Evolutionary conservation across 2,888 invertebrate species (phyloP).

Genomic region (Allacma fusca): DNA sequence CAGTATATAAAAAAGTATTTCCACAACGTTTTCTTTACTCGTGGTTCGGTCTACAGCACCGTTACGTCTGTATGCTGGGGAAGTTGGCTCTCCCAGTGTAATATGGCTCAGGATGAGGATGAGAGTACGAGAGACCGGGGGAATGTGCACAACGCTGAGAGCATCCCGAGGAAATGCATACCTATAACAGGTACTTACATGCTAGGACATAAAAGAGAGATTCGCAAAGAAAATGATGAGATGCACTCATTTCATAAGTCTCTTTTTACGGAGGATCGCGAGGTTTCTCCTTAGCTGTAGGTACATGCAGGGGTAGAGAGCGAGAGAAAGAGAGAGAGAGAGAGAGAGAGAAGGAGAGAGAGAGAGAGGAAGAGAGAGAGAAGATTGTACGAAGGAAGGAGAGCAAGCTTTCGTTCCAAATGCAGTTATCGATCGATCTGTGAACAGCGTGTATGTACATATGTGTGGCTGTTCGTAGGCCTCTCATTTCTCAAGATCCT

Average conservation of each 20-base stretch:
- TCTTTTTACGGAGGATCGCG: neutral
- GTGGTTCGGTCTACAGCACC: no score
- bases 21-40: no score
- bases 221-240: slow-evolving; percentile 7
- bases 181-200: slow-evolving; percentile 12
- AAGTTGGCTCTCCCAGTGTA: no score
- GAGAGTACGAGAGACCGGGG: neutral
- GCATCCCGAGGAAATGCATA: neutral
- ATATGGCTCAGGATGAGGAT: no score
- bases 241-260: slow-evolving; percentile 9
- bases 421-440: slow-evolving; percentile 43
- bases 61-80: no score
- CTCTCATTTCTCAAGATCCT: slow-evolving; percentile 38
- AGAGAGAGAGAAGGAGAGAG: slow-evolving; percentile 20
- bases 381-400: slow-evolving; percentile 10
- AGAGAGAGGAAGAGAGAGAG: slow-evolving; percentile 9
- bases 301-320: neutral
- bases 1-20: no score
- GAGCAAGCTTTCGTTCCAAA: slow-evolving; percentile 40
- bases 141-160: neutral
- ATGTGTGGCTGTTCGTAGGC: neutral
- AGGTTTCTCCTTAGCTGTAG: neutral
- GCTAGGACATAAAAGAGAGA: slow-evolving; percentile 2
- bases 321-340: slow-evolving; percentile 14
- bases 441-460: slow-evolving; percentile 14